Conservation (phyloP, 2,888 invertebrate genomes). For the Scaptomyza cyrtandrae region DNA sequence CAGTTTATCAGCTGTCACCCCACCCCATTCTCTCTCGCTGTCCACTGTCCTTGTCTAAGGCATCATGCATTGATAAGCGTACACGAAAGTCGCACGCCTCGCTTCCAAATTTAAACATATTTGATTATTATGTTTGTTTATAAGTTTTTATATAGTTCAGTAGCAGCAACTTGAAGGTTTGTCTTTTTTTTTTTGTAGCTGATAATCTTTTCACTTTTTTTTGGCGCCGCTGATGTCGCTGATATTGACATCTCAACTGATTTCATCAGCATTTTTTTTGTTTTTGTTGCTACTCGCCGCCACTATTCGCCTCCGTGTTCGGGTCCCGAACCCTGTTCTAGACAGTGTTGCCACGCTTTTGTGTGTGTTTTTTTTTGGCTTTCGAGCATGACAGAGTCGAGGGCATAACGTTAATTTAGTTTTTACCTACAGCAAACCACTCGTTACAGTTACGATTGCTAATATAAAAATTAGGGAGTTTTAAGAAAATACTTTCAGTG, state of each 20-base stretch:
- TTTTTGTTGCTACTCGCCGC: neutral
- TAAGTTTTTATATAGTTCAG: conserved; percentile 5
- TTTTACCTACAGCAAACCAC: too few species aligned
- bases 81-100: conserved; percentile 54
- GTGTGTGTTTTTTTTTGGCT: conserved; percentile 8
- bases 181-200: conserved; percentile 29
- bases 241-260: conserved; percentile 35
- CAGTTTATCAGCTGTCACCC: conserved; percentile 58
- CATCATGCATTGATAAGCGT: conserved; percentile 55
- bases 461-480: too few species aligned
- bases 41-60: conserved; percentile 1
- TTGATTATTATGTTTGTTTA: neutral
- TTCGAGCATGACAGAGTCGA: conserved; percentile 6
- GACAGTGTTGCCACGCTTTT: conserved; percentile 27
- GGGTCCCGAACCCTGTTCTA: conserved; percentile 20
- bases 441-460: neutral
- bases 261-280: conserved; percentile 39
- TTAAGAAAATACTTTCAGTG: too few species aligned
- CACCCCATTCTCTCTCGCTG: neutral
- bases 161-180: conserved; percentile 24
- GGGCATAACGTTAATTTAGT: neutral
- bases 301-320: neutral
- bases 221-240: conserved; percentile 53
- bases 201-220: conserved; percentile 44
- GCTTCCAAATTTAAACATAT: conserved; percentile 59